phyloP scores from a whole-genome alignment of 2,888 invertebrate genomes.

The Cantharis rufa region DNA sequence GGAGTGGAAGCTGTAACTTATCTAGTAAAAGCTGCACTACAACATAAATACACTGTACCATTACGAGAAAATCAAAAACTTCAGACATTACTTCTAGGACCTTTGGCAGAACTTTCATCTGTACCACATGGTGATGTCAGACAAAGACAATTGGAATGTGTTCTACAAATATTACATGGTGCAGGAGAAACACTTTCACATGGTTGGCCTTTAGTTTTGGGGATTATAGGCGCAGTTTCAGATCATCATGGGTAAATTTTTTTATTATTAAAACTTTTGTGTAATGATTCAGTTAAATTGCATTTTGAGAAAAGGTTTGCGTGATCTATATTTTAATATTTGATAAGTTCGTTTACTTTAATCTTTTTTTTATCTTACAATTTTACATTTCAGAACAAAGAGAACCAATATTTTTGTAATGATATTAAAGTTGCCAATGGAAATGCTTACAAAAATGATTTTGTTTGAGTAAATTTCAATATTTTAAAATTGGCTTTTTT shows the following conservation, averaged over 20 bases:
- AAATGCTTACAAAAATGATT: no score
- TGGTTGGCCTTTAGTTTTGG: slow-evolving; percentile 94
- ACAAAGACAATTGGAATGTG: slow-evolving; percentile 92
- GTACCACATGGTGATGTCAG: slow-evolving; percentile 93
- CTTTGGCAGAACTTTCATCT: slow-evolving; percentile 87
- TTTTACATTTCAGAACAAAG: no score
- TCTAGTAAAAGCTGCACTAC: slow-evolving; percentile 87
- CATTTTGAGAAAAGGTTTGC: no score
- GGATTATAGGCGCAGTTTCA: slow-evolving; percentile 93
- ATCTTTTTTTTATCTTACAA: no score
- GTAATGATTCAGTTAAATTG: no score
- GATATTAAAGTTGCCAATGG: no score
- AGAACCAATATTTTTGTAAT: no score
- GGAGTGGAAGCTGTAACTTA: slow-evolving; percentile 96
- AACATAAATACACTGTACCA: slow-evolving; percentile 82
- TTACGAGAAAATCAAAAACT: slow-evolving; percentile 83
- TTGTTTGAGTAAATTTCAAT: no score
- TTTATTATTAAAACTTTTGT: not conserved
- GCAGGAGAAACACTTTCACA: slow-evolving; percentile 90
- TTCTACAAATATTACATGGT: slow-evolving; percentile 89
- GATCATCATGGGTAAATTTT: slow-evolving; percentile 81
- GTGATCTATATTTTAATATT: no score
- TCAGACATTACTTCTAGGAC: slow-evolving; percentile 85
- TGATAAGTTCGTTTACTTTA: no score
- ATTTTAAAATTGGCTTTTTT: no score